Base-by-base conservation (phyloP, 2,888 invertebrate genomes). In the Hedychridium roseum region DNA sequence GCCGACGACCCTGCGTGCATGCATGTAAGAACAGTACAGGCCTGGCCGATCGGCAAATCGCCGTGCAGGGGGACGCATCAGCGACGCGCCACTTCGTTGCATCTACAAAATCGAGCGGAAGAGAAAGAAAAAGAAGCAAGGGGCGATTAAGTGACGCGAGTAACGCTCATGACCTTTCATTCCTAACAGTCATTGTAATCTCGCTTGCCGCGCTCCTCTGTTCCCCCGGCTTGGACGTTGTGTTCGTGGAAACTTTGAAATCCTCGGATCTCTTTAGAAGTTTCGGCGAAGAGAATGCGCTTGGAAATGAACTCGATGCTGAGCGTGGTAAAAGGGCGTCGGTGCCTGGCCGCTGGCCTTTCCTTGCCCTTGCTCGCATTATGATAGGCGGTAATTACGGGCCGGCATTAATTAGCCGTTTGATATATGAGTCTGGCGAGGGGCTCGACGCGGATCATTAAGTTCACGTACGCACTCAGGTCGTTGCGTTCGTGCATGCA, bases 381-480 rank as follows among this genome's bases (percentile, higher is more conserved):
- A 69, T 61, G 68, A 66, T 66, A 64, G 67, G 60, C 66, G 59
- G 66, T 69, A 74, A 74, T 74, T 74, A 73, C 64, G 57, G 53
- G 53, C n/a, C 59, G 60, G 69, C 63, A 70, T 72, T 74, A 74
- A 74, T 74, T 74, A 73, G 68, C 62, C 59, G 63, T 65, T 65
- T 70, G 74, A 74, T 73, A 64, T 71, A 72, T 64, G 71, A 61
- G 66, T 71, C 42, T 12, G 35, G 32, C 38, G 54, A 51, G 51
- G 44, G 52, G 58, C 54, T 54, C 55, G 65, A 56, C 60, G 60
- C 57, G 66, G 65, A 72, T 72, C 73, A 67, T 72, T 72, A 73
- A 66, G 58, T 57, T 42, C 59, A 54, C 60, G 58, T 60, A 62
- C 60, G 54, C 58, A 57, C 60, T 53, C n/a, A n/a, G 46, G 42